Conservation (phyloP, 2,888 invertebrate genomes). For the Nomada fabriciana region DNA sequence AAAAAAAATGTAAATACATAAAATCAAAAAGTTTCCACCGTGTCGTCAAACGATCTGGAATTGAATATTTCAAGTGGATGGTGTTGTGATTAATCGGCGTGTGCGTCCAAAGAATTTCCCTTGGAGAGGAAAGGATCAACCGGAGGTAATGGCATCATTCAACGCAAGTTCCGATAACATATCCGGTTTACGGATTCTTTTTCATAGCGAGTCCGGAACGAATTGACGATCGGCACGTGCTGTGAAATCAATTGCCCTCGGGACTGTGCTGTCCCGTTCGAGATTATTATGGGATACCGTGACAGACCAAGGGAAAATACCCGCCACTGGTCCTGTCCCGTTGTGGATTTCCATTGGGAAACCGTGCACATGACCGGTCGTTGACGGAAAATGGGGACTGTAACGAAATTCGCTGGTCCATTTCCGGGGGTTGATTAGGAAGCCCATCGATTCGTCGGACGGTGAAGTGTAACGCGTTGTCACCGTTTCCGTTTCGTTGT, state of each 20-base stretch:
- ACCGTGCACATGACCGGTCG: neutral
- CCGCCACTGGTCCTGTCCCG: too few species aligned
- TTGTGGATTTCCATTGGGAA: constrained; percentile 5
- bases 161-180: neutral
- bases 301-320: too few species aligned
- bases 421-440: constrained; percentile 16
- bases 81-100: constrained; percentile 44
- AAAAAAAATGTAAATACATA: too few species aligned
- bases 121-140: constrained; percentile 13
- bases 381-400: neutral
- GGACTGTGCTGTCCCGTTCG: too few species aligned
- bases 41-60: neutral
- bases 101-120: neutral
- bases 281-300: too few species aligned
- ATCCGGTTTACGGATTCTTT: neutral
- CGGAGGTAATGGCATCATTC: constrained; percentile 29
- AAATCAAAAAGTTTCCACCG: too few species aligned
- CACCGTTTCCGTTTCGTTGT: constrained; percentile 22
- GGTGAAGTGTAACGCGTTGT: constrained; percentile 16
- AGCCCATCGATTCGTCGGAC: neutral
- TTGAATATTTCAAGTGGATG: constrained; percentile 16
- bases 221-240: neutral
- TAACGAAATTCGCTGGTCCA: constrained; percentile 19
- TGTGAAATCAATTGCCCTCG: neutral
- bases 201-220: too few species aligned